Evolutionary conservation across 1,140 invertebrate species (phyloP).

Genomic region (Stegodyphus dumicola): DNA sequence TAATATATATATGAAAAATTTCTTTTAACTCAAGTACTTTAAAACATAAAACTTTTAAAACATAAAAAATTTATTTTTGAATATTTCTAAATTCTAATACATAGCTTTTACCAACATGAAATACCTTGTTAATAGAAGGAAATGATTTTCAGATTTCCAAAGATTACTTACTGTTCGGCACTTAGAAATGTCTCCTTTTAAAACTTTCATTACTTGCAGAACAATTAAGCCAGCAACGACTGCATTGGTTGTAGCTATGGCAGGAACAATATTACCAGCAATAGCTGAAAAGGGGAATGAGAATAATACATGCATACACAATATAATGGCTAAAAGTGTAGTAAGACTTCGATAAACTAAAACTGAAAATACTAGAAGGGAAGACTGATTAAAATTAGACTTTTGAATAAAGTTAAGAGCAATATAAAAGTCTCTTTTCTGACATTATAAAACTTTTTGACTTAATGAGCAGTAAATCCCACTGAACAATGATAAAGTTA

Average conservation of each 20-base stretch:
- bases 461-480: too few relatives aligned
- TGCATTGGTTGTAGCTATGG: constrained; percentile 98
- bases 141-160: not conserved
- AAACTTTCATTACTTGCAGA: constrained; percentile 85
- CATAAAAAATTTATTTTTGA: constrained; percentile 68
- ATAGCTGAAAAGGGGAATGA: constrained; percentile 77
- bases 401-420: too few relatives aligned
- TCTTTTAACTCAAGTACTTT: too few relatives aligned
- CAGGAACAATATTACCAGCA: constrained; percentile 97
- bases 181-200: constrained; percentile 77
- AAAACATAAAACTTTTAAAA: constrained; percentile 71
- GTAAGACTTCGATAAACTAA: too few relatives aligned
- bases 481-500: too few relatives aligned
- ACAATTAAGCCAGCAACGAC: constrained; percentile 95
- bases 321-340: too few relatives aligned
- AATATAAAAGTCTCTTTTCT: too few relatives aligned
- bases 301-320: not conserved
- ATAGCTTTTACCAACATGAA: constrained; percentile 4
- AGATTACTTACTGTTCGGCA: constrained; percentile 76
- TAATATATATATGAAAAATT: too few relatives aligned
- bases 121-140: constrained; percentile 6
- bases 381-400: too few relatives aligned
- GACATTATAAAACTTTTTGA: too few relatives aligned
- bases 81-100: constrained; percentile 21
- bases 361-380: too few relatives aligned